Evolutionary conservation across 2,888 invertebrate species (phyloP), one percentile per base, ranked within the genome.

Genomic region (Rambutsinella grinnellia): DNA sequence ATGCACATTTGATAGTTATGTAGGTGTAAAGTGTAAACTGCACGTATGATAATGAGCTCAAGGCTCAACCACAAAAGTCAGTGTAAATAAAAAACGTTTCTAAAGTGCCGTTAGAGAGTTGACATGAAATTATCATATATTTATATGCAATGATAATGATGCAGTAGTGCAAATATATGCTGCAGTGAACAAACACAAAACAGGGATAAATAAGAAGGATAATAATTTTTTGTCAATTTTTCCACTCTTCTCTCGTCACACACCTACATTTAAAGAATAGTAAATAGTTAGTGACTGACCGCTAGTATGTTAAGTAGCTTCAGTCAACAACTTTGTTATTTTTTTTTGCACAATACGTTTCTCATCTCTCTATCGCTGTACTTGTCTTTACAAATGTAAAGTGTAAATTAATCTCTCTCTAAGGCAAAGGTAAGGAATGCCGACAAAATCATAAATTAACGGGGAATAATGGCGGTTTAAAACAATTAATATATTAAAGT

Each of bases 11-110:
- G n/a, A 49, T 49, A 15, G 6, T 49, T 15, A 57, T 57, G 57
- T 24, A 57, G 15, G 13, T 28, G 6, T 10, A 56, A 23, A 24
- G 10, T 21, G 8, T 21, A 13, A 57, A 17, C 10, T 57, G 28
- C 57, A 57, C 17, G 26, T 28, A 67, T 61, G 74, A 74, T 74
- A 74, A 74, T 74, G 74, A 74, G 74, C 74, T 74, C 74, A 74
- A 74, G 74, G 74, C 61, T 72, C 58, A 53, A 49, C 60, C 44
- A 60, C 54, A 51, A 36, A 27, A 56, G 24, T 49, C 49, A 19
- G 36, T n/a, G 27, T 13, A 6, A 49, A 19, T n/a, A 47, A 26
- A 15, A 23, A 15, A 5, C n/a, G n/a, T n/a, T n/a, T n/a, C n/a
- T n/a, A 56, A 24, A 21, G 56, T n/a, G 58, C 47, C 44, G 15